Percentiles rank a stretch among this genome's conserved stretches.
Conservation (phyloP, 53 echinoderm and acorn worm genomes). For the Antedon mediterranea region DNA sequence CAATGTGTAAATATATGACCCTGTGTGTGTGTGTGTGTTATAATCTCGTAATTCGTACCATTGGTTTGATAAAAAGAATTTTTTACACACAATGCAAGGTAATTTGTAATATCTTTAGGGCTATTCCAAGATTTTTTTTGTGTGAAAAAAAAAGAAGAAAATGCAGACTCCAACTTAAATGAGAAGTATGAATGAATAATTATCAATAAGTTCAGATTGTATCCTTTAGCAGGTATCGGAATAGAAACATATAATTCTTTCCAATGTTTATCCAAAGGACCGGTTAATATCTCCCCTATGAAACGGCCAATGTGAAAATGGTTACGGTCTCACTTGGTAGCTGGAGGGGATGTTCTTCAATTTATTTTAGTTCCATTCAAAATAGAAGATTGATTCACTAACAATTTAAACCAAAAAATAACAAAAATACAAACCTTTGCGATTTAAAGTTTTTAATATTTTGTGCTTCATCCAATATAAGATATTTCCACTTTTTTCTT, state of each 20-base stretch:
- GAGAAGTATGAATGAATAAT: not conserved
- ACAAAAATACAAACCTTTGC: conserved; percentile 63
- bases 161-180: not conserved
- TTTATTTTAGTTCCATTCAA: too few relatives aligned
- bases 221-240: not conserved
- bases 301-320: conserved; percentile 4
- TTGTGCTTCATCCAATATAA: conserved; percentile 93
- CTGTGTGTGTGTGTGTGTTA: too few relatives aligned
- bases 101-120: too few relatives aligned
- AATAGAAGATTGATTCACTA: not conserved
- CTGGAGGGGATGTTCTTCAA: not conserved
- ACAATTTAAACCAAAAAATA: not conserved
- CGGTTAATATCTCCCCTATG: not conserved
- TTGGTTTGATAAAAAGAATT: too few relatives aligned
- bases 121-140: too few relatives aligned
- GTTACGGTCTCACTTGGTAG: conserved; percentile 1
- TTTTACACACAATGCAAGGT: too few relatives aligned
- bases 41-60: too few relatives aligned
- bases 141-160: too few relatives aligned
- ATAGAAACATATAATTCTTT: not conserved
- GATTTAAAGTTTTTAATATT: conserved; percentile 99
- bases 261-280: not conserved
- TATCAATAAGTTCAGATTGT: not conserved
- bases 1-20: not conserved
- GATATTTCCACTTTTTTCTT: conserved; percentile 98